Conservation (phyloP, 1,140 invertebrate species). For the Goniozus legneri region DNA sequence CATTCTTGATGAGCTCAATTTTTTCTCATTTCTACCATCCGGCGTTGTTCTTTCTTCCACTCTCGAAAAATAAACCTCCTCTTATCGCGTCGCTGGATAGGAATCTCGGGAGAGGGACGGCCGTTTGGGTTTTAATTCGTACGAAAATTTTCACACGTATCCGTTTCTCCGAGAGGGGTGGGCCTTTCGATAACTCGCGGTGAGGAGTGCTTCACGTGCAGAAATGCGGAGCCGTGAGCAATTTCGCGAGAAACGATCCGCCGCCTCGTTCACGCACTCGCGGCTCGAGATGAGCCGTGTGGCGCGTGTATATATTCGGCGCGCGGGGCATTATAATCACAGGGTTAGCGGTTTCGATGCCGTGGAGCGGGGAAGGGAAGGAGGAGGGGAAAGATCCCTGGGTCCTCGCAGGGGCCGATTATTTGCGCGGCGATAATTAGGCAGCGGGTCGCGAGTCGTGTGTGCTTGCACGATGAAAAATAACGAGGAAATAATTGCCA, state of each 20-base stretch:
- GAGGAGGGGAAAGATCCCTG: background rate
- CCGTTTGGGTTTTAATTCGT: background rate
- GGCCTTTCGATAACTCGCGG: no score
- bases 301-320: constrained; percentile 30
- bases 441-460: constrained; percentile 40
- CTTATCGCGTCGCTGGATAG: no score
- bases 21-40: no score
- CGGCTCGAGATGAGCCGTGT: constrained; percentile 9
- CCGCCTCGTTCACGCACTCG: constrained; percentile 25
- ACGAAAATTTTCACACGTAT: background rate
- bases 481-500: constrained; percentile 54
- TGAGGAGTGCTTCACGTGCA: constrained; percentile 41
- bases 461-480: constrained; percentile 39
- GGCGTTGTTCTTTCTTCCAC: no score
- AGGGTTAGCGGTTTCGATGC: constrained; percentile 28
- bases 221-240: constrained; percentile 48
- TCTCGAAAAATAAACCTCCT: no score
- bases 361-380: background rate
- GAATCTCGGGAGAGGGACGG: background rate
- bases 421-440: constrained; percentile 52
- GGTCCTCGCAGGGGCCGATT: constrained; percentile 38
- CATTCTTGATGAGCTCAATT: no score
- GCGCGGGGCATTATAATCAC: constrained; percentile 49
- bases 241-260: constrained; percentile 50
- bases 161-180: no score